Evolutionary conservation across 2,113 vertebrate genomes (phyloP).

Genomic region (Hepsetus odoe): DNA sequence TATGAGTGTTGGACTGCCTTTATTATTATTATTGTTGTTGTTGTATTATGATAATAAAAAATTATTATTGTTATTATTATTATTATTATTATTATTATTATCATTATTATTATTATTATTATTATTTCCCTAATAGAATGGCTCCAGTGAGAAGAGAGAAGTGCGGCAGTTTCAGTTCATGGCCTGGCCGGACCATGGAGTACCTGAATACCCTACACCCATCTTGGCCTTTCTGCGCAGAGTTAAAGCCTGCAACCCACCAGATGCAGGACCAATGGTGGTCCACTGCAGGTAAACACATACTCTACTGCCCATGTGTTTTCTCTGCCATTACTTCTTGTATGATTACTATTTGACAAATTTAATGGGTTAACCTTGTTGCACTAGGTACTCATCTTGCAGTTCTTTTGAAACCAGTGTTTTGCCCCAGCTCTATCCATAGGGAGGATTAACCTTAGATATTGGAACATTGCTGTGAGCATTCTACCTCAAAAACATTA

Average conservation of each 20-base stretch:
- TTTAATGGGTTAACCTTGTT: neutral
- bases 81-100: too few relatives aligned
- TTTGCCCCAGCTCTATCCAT: too few relatives aligned
- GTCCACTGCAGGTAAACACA: slow-evolving; percentile 92
- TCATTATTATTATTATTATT: neutral
- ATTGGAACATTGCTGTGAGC: too few relatives aligned
- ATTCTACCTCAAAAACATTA: too few relatives aligned
- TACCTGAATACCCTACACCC: slow-evolving; percentile 93
- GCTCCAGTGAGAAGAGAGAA: slow-evolving; percentile 93
- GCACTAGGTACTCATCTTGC: too few relatives aligned
- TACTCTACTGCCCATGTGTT: neutral
- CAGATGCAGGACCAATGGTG: slow-evolving; percentile 92
- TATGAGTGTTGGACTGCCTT: too few relatives aligned
- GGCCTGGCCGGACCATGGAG: slow-evolving; percentile 96
- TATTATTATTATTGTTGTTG: too few relatives aligned
- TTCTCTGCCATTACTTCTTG: neutral
- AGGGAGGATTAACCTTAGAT: too few relatives aligned
- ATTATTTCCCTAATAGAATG: slow-evolving; percentile 76
- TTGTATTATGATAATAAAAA: too few relatives aligned
- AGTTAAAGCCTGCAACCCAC: slow-evolving; percentile 90
- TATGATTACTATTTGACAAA: neutral
- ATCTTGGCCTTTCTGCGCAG: slow-evolving; percentile 90
- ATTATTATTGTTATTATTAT: too few relatives aligned
- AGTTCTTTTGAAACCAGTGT: too few relatives aligned
- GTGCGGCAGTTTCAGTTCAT: slow-evolving; percentile 97